Base-by-base conservation (phyloP, 2,888 invertebrate genomes). In the Hirtodrosophila alboralis region DNA sequence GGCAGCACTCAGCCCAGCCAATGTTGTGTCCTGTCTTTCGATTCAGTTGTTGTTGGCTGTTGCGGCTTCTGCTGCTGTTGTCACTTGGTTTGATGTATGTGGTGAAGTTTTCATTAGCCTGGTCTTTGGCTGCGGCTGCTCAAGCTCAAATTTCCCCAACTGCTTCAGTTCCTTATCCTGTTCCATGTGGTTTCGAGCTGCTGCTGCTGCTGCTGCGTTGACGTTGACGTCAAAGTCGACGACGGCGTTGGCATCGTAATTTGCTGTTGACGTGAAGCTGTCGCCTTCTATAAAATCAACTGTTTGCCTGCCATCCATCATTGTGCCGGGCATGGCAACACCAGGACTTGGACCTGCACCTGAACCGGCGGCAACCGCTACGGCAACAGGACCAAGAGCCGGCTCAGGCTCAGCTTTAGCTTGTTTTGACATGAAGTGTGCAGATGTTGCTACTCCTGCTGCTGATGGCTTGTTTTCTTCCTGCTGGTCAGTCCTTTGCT, bases 281-380 rank as follows among this genome's bases (percentile, higher is more conserved):
- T 86, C 85, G 80, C 73, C 77, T 80, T 76, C 86, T 66, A 80
- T 86, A 84, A 80, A 80, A 86, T 80, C 79, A 80, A 80, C 86
- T 76, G 80, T 62, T 84, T 65, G 80, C 81, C 65, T 76, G 78
- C 81, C 86, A 86, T 80, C 80, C 86, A 80, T 86, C 80, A 84
- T 80, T 73, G 70, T 60, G 61, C 47, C 48, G 40, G 79, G 62
- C 53, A 58, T 56, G 63, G 59, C 43, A 62, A 45, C 58, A 18
- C 1, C 18, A 1, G 18, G 18, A 18, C 2, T 4, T 18, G 18
- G 18, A 18, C 18, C 18, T 18, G 18, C 2, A 18, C 18, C 18
- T 18, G 18, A n/a, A n/a, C n/a, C n/a, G n/a, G n/a, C n/a, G n/a
- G n/a, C n/a, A n/a, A n/a, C n/a, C n/a, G n/a, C n/a, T n/a, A n/a